Percentiles rank a stretch among this genome's conserved stretches.
Evolutionary conservation across 2,888 invertebrate genomes (phyloP).

Genomic region (Acleris laterana): DNA sequence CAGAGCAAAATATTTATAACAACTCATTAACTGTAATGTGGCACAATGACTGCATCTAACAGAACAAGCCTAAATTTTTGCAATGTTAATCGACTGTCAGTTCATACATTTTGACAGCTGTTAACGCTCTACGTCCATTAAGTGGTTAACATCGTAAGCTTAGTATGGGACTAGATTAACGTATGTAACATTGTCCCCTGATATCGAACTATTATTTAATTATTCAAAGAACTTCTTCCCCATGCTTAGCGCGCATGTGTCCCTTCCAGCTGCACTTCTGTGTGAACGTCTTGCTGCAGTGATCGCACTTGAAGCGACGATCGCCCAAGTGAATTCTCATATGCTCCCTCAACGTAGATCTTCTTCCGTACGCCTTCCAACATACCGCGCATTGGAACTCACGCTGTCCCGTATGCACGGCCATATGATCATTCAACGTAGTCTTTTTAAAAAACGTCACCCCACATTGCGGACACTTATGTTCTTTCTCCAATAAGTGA

Average conservation of each 20-base stretch:
- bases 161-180: no score
- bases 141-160: no score
- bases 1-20: no score
- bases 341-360: slow-evolving; percentile 53
- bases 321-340: slow-evolving; percentile 50
- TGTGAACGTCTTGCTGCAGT: slow-evolving; percentile 45
- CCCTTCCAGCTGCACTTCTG: slow-evolving; percentile 50
- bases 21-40: no score
- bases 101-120: no score
- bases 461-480: slow-evolving; percentile 61
- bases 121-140: no score
- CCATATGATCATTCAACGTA: slow-evolving; percentile 54
- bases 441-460: slow-evolving; percentile 57
- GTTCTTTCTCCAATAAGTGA: slow-evolving; percentile 60
- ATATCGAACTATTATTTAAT: neutral
- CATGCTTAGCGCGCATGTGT: slow-evolving; percentile 55
- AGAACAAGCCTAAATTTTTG: no score
- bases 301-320: slow-evolving; percentile 43
- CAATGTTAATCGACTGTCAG: no score
- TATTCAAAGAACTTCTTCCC: slow-evolving; percentile 38
- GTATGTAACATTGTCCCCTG: no score
- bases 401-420: slow-evolving; percentile 51
- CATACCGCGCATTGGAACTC: slow-evolving; percentile 57
- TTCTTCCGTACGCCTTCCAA: slow-evolving; percentile 53
- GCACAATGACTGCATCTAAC: no score